Percentiles rank a stretch among this genome's conserved stretches.
phyloP scores from a whole-genome alignment of 2,888 invertebrate species.

The Athalia cordata region DNA sequence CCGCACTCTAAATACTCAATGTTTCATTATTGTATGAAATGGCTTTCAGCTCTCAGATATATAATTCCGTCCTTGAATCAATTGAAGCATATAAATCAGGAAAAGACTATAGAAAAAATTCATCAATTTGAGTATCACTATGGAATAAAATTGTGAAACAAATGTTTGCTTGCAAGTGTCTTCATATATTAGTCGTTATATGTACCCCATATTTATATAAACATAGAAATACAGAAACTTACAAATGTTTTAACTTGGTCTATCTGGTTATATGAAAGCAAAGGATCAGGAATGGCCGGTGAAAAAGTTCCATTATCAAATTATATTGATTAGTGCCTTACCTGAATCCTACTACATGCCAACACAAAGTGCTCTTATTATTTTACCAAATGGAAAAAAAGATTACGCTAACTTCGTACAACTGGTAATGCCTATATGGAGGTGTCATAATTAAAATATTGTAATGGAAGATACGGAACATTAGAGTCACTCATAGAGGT shows the following conservation, averaged over 20 bases:
- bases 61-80: slow-evolving; percentile 33
- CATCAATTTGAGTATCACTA: slow-evolving; percentile 36
- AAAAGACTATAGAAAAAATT: slow-evolving; percentile 15
- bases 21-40: slow-evolving; percentile 11
- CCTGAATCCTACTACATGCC: slow-evolving; percentile 38
- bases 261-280: slow-evolving; percentile 23
- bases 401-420: slow-evolving; percentile 11
- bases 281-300: slow-evolving; percentile 32
- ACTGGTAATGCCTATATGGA: slow-evolving; percentile 5
- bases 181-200: slow-evolving; percentile 16
- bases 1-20: background rate
- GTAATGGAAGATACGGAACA: slow-evolving; percentile 43
- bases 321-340: slow-evolving; percentile 31
- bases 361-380: slow-evolving; percentile 57
- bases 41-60: slow-evolving; percentile 8
- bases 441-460: slow-evolving; percentile 19
- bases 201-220: slow-evolving; percentile 16
- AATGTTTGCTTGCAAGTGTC: background rate
- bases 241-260: slow-evolving; percentile 4
- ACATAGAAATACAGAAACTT: background rate
- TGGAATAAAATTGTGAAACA: background rate
- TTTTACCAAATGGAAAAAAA: slow-evolving; percentile 46
- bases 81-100: background rate
- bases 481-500: background rate
- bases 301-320: slow-evolving; percentile 23